These are phyloP conservation scores for Gobionotothen gibberifrons DNA, from an alignment of 2,797 vertebrate genomes.

Conservation along the genomic window DNA sequence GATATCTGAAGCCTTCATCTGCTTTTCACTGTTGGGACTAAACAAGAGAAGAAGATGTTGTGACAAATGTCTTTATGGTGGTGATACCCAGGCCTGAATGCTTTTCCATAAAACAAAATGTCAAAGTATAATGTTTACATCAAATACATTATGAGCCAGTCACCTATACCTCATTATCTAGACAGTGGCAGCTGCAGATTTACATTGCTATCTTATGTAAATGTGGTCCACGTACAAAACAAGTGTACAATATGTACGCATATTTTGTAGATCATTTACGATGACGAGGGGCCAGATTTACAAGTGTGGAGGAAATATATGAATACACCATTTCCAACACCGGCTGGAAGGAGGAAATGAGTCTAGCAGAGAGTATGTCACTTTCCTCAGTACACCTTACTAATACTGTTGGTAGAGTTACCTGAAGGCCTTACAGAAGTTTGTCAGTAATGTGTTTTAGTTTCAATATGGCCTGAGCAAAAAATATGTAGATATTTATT, in stretches of 20 bases:
- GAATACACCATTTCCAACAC: not conserved
- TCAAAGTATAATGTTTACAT: constrained; percentile 4
- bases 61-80: constrained; percentile 5
- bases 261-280: not conserved
- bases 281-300: not conserved
- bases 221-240: not conserved
- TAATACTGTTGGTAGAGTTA: no score
- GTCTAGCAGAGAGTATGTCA: not conserved
- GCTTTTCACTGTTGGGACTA: constrained; percentile 12
- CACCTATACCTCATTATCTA: not conserved
- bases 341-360: not conserved
- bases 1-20: constrained; percentile 15
- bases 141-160: constrained; percentile 16
- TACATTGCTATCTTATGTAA: not conserved
- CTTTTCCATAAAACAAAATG: constrained; percentile 33
- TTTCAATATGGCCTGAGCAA: not conserved
- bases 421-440: not conserved
- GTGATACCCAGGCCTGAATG: not conserved
- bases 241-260: not conserved
- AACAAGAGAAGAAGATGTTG: constrained; percentile 1
- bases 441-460: not conserved
- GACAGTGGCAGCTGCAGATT: not conserved
- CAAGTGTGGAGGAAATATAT: not conserved
- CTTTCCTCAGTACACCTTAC: no score
- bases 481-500: no score